phyloP scores from a whole-genome alignment of 2,113 vertebrate species.

The Oreochromis aureus region DNA sequence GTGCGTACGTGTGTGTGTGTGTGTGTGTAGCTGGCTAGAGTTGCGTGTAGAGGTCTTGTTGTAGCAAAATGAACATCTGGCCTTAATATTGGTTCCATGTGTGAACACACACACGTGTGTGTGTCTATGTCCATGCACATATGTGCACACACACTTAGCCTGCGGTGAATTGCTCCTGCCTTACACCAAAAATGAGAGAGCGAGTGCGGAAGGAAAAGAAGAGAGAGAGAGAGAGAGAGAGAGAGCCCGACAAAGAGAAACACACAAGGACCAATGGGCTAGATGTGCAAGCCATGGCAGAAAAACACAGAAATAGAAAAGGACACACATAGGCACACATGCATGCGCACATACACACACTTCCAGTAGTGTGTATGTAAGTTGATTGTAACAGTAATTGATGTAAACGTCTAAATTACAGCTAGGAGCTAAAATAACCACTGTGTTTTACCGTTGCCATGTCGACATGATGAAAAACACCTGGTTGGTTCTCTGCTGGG shows the following conservation, averaged over 20 bases:
- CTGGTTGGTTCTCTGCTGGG: slow-evolving; percentile 43
- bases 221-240: background rate
- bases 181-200: slow-evolving; percentile 21
- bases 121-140: background rate
- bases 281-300: slow-evolving; percentile 10
- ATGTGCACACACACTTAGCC: background rate
- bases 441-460: slow-evolving; percentile 71
- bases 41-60: slow-evolving; percentile 73
- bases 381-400: slow-evolving; percentile 73
- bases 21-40: slow-evolving; percentile 17
- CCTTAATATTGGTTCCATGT: slow-evolving; percentile 69
- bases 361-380: slow-evolving; percentile 39
- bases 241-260: background rate
- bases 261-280: background rate
- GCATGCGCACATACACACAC: background rate
- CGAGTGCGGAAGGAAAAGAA: background rate
- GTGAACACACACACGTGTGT: slow-evolving; percentile 39
- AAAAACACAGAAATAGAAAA: slow-evolving; percentile 30
- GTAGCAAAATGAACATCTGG: slow-evolving; percentile 72
- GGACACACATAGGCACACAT: background rate
- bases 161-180: slow-evolving; percentile 43
- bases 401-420: slow-evolving; percentile 75
- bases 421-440: slow-evolving; percentile 71
- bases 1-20: background rate
- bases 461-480: slow-evolving; percentile 70